A percentile compares a stretch with the other conserved stretches of the same genome.
Evolutionary conservation across 2,797 vertebrate species (phyloP).

Genomic region (Lerista edwardsae): DNA sequence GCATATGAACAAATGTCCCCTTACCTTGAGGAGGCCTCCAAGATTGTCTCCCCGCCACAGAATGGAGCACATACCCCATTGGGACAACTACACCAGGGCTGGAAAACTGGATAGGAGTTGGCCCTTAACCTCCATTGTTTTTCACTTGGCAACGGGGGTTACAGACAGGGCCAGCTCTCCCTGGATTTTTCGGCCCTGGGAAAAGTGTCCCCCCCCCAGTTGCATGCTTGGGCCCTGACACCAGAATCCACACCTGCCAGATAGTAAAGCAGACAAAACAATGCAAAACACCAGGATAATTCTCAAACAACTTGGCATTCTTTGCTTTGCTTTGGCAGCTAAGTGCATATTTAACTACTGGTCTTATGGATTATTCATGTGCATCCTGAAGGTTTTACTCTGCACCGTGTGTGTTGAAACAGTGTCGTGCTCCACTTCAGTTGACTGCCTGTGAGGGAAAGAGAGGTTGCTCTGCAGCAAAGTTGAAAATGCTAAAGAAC

Average conservation of each 20-base stretch:
- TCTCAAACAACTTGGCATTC: constrained; percentile 21
- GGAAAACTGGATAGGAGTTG: too few relatives aligned
- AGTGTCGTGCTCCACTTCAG: constrained; percentile 15
- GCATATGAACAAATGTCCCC: too few relatives aligned
- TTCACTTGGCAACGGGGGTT: too few relatives aligned
- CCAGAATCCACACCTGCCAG: neutral
- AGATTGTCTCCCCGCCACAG: too few relatives aligned
- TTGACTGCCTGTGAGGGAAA: constrained; percentile 44
- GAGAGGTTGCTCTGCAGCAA: constrained; percentile 38
- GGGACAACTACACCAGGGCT: too few relatives aligned
- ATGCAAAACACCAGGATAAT: constrained; percentile 3
- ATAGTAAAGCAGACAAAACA: neutral
- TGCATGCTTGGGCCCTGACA: too few relatives aligned
- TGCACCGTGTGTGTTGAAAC: neutral
- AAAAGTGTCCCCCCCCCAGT: too few relatives aligned
- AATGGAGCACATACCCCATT: too few relatives aligned
- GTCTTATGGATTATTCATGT: constrained; percentile 23
- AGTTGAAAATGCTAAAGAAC: constrained; percentile 40
- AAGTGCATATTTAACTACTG: neutral
- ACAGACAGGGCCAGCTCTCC: too few relatives aligned
- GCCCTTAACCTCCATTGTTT: too few relatives aligned
- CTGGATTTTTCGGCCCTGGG: too few relatives aligned
- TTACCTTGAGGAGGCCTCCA: too few relatives aligned
- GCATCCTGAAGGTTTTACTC: neutral
- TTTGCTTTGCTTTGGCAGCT: constrained; percentile 28